Base-by-base conservation (phyloP, 2,113 vertebrate genomes). In the Solea solea region DNA sequence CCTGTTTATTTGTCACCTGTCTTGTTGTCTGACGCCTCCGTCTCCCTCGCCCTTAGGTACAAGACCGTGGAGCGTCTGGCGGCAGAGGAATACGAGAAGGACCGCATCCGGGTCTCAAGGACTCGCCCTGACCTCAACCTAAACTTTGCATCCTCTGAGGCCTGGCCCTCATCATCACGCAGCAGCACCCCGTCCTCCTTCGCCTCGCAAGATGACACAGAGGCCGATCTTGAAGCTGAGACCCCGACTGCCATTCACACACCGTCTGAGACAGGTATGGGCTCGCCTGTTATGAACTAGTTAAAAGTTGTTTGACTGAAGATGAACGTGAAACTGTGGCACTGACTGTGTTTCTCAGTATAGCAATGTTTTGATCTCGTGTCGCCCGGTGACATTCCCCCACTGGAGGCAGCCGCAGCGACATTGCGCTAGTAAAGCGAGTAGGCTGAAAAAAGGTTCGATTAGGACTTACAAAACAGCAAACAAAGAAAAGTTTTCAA, bases 21-120 rank as follows among this genome's bases (percentile, higher is more conserved):
- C 25, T 63, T 11, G 14, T 54, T 15, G 39, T 52, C 34, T 45
- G 16, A 56, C 51, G 28, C 40, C 39, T 81, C 8, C 21, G 16
- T 64, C 79, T 86, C 73, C 14, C 3, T 16, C 55, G 15, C n/a
- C 12, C 52, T 21, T 83, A 99, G 97, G 95, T 98, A 97, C 93
- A 98, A 96, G 93, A 95, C 95, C 86, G 94, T 97, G 88, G 97
- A 98, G 84, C 95, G 95, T 55, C 87, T 96, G 87, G 97, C 96
- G 10, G 95, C 95, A 0, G 95, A 98, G 87, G 95, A 96, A 9
- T 96, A 93, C 40, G 96, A 97, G 92, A 94, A 93, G 9, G 95
- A 95, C 9, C 96, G 94, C 64, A 84, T 95, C 80, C 83, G 86
- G 16, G 77, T 54, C 67, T 92, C 86, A 0, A 95, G 90, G 93